Conservation (phyloP, 2,888 invertebrate genomes). For the Drosophila ustulata region DNA sequence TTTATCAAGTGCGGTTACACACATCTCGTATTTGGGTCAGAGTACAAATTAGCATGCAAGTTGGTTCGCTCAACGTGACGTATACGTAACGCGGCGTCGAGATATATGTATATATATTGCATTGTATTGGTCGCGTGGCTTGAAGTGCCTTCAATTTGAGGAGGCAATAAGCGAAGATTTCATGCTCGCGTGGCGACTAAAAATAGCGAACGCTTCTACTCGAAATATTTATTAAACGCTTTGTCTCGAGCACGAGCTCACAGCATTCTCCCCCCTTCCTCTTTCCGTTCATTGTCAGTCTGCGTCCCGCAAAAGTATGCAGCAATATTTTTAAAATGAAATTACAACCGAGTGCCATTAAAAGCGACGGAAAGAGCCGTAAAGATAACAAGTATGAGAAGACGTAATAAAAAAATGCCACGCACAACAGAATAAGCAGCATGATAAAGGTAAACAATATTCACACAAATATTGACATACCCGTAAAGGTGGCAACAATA, state of each 20-base stretch:
- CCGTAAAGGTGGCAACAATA: conserved; percentile 8
- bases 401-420: conserved; percentile 38
- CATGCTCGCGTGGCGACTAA: conserved; percentile 49
- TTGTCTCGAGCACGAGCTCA: conserved; percentile 10
- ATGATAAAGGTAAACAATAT: conserved; percentile 71
- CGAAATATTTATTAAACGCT: conserved; percentile 63
- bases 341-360: conserved; percentile 73
- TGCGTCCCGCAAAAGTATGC: conserved; percentile 13
- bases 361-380: conserved; percentile 59
- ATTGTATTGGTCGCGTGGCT: conserved; percentile 37
- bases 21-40: conserved; percentile 66
- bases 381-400: conserved; percentile 61
- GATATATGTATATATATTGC: not conserved
- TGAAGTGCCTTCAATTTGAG: conserved; percentile 50
- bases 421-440: not conserved
- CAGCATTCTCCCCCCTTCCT: not conserved
- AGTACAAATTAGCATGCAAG: conserved; percentile 70
- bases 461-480: conserved; percentile 62
- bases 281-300: not conserved
- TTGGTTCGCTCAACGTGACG: conserved; percentile 24
- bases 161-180: conserved; percentile 60
- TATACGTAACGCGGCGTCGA: conserved; percentile 36
- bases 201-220: conserved; percentile 57
- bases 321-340: conserved; percentile 57
- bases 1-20: conserved; percentile 30